A percentile compares a stretch with the other conserved stretches of the same genome.
Evolutionary conservation across 2,888 invertebrate species (phyloP).

Genomic region (Pimpla rufipes): DNA sequence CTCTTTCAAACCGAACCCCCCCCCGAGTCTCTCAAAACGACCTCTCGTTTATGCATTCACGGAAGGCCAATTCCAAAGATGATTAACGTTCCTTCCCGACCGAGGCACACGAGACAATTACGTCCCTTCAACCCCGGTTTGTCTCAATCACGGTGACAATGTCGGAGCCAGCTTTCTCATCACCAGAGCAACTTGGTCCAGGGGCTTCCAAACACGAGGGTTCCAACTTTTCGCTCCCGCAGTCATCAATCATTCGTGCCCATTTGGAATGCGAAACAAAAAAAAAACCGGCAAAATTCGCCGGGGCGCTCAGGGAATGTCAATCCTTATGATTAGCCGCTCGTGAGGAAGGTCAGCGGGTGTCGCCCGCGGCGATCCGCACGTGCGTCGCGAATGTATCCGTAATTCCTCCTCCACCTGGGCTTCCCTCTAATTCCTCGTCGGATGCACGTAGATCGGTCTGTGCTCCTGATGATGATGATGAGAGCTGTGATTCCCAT

Average conservation of each 20-base stretch:
- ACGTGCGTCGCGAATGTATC: constrained; percentile 17
- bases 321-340: constrained; percentile 9
- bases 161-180: not conserved
- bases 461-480: constrained; percentile 75
- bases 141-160: not conserved
- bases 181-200: not conserved
- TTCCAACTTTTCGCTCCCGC: not conserved
- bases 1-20: not conserved
- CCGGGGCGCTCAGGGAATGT: constrained; percentile 10
- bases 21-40: not conserved
- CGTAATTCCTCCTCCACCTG: not conserved
- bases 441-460: constrained; percentile 77
- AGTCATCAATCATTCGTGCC: constrained; percentile 1
- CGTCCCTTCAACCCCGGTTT: not conserved
- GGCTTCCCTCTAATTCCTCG: constrained; percentile 75
- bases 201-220: not conserved
- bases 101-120: constrained; percentile 16
- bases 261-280: not conserved
- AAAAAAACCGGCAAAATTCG: not conserved
- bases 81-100: not conserved
- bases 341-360: not conserved
- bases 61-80: not conserved
- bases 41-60: not conserved
- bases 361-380: not conserved
- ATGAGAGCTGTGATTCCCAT: constrained; percentile 77